A percentile compares a stretch with the other conserved stretches of the same genome.
Evolutionary conservation across 2,888 invertebrate species (phyloP).

Genomic region (Callimorpha dominula): DNA sequence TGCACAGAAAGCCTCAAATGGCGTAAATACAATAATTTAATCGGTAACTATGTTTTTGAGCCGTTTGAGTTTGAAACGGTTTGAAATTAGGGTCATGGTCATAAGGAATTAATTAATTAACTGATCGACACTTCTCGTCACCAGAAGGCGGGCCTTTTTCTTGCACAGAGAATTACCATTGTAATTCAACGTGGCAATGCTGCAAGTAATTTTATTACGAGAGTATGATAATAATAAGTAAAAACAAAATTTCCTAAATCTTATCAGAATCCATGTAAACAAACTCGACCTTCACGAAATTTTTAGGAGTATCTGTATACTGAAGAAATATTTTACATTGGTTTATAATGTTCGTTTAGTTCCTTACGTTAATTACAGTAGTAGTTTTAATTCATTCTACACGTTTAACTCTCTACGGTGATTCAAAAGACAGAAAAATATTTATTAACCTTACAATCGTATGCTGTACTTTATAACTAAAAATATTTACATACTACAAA

Average conservation of each 20-base stretch:
- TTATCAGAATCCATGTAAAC: slow-evolving; percentile 17
- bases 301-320: slow-evolving; percentile 19
- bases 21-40: no score
- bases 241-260: background rate
- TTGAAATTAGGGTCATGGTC: no score
- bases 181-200: no score
- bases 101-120: no score
- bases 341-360: slow-evolving; percentile 30
- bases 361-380: slow-evolving; percentile 12
- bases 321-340: slow-evolving; percentile 31
- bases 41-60: no score
- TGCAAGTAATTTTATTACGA: background rate
- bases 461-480: background rate
- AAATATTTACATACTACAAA: slow-evolving; percentile 5
- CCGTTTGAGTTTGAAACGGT: no score
- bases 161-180: no score
- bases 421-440: slow-evolving; percentile 9
- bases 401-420: slow-evolving; percentile 3
- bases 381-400: slow-evolving; percentile 9
- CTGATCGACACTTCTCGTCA: no score
- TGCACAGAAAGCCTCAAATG: no score
- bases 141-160: no score
- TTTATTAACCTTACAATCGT: slow-evolving; percentile 4
- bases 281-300: slow-evolving; percentile 34
- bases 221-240: background rate